These are phyloP conservation scores for Junonia oenone DNA, from an alignment of 2,888 invertebrate genomes.

Conservation along the genomic window DNA sequence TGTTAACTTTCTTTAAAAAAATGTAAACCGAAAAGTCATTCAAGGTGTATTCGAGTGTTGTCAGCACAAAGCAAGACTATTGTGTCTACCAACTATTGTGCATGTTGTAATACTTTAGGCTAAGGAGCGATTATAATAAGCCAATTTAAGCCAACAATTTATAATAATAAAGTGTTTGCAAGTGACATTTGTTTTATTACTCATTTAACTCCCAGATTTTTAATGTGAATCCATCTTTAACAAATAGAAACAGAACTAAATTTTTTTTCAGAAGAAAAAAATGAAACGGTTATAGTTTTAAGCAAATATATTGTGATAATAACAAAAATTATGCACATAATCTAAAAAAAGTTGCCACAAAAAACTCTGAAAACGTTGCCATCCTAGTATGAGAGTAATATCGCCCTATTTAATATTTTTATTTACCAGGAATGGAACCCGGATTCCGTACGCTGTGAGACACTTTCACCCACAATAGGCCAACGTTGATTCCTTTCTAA, in stretches of 20 bases:
- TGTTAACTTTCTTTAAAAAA: not conserved
- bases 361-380: too few species aligned
- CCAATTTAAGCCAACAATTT: conserved; percentile 22
- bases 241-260: too few species aligned
- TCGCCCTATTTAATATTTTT: too few species aligned
- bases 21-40: not conserved
- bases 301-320: too few species aligned
- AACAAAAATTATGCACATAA: too few species aligned
- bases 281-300: too few species aligned
- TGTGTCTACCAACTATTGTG: conserved; percentile 1
- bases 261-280: too few species aligned
- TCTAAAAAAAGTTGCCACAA: not conserved
- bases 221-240: too few species aligned
- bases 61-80: conserved; percentile 11
- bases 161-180: conserved; percentile 38
- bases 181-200: conserved; percentile 26
- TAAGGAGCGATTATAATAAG: conserved; percentile 31
- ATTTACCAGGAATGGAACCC: not conserved
- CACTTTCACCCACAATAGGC: not conserved
- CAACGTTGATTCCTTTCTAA: not conserved
- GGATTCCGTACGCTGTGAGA: not conserved
- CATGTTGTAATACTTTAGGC: conserved; percentile 17
- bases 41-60: not conserved
- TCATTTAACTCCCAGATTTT: not conserved
- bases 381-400: too few species aligned